Base-by-base conservation (phyloP, 2,797 vertebrate genomes). In the Dallia pectoralis region DNA sequence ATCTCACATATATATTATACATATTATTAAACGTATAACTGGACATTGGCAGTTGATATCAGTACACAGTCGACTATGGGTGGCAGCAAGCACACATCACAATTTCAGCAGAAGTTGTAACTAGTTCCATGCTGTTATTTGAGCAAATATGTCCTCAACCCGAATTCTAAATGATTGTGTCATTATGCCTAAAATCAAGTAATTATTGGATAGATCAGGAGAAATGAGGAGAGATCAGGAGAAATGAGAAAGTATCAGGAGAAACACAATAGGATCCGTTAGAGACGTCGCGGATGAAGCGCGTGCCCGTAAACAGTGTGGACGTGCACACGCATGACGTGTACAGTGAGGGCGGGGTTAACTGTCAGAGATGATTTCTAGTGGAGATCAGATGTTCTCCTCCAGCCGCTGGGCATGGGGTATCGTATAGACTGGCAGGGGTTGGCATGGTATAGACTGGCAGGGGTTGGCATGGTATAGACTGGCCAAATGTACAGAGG, bases 331-430 rank as follows among this genome's bases (percentile, higher is more conserved):
- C 29, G 15, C 18, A 8, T 9, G 11, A 22, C 48, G 36, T 53
- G 68, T 32, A 79, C 40, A 69, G 30, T 1, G 86, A 82, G 91
- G 92, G 92, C 88, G 91, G 87, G 83, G 88, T 80, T 89, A 87
- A 69, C 69, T 71, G 79, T 80, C 80, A 72, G 77, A 87, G 74
- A 90, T 75, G 85, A 86, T 77, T 78, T 80, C 70, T 89, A 77
- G 74, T 84, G 70, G 78, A 40, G 80, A 77, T 78, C 61, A 79
- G 72, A 75, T 69, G 25, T 56, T 62, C 71, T 71, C 80, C 67
- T 51, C 61, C 75, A 68, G 73, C 71, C 73, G 78, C 80, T 67
- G 81, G 82, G 81, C 78, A 78, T 75, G 75, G 67, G 77, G 74
- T 69, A n/a, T n/a, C n/a, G n/a, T n/a, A n/a, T n/a, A n/a, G n/a